These are phyloP conservation scores for Abrostola tripartita DNA, from an alignment of 2,888 invertebrate species.

Conservation along the genomic window DNA sequence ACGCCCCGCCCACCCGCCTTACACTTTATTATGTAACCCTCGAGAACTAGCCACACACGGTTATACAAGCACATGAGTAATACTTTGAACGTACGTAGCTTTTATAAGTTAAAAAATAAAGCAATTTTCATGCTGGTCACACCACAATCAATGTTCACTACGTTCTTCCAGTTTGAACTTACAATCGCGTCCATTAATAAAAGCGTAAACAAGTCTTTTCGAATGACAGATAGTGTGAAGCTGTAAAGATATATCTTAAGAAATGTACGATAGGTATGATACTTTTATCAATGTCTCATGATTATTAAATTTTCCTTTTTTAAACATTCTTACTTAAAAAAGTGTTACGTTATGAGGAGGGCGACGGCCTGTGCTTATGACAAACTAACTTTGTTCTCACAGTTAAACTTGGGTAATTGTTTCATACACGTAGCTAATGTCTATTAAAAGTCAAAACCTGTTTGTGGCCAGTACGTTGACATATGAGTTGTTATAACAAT, in stretches of 20 bases:
- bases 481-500: slow-evolving; percentile 44
- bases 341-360: slow-evolving; percentile 58
- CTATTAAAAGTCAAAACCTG: slow-evolving; percentile 67
- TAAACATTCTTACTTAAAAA: slow-evolving; percentile 25
- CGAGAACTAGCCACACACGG: slow-evolving; percentile 15
- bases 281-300: slow-evolving; percentile 15
- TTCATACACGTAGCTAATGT: slow-evolving; percentile 63
- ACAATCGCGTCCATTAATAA: neutral
- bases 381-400: slow-evolving; percentile 70
- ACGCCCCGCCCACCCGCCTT: slow-evolving; percentile 40
- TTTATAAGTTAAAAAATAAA: neutral
- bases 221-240: neutral
- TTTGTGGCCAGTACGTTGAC: slow-evolving; percentile 61
- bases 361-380: slow-evolving; percentile 64
- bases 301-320: slow-evolving; percentile 32
- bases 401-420: slow-evolving; percentile 70
- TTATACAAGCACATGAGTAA: neutral
- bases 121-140: neutral
- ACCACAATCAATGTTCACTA: no score
- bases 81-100: neutral
- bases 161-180: neutral
- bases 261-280: slow-evolving; percentile 20
- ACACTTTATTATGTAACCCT: slow-evolving; percentile 43
- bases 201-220: neutral
- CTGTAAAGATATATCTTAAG: slow-evolving; percentile 14